Base-by-base conservation (phyloP, 1,140 invertebrate genomes). In the Bicyclus anynana region DNA sequence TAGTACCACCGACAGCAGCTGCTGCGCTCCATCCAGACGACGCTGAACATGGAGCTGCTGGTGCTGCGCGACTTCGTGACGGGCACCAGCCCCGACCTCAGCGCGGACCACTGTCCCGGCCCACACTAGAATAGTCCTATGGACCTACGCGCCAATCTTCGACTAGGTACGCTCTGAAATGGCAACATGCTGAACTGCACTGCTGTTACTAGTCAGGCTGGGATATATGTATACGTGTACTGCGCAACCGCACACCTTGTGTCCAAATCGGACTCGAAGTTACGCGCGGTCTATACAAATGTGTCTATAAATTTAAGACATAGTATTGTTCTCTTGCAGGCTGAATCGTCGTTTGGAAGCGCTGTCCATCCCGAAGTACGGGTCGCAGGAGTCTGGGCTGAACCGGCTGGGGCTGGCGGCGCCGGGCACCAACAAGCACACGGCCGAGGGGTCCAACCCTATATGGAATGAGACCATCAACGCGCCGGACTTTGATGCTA, bases 371-470 rank as follows among this genome's bases (percentile, higher is more conserved):
- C 91, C 87, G 2, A 91, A 92, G 58, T 92, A 91, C 75, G 92
- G 91, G 1, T 93, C 92, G 0, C 86, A 91, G 69, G 90, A 92
- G 14, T 92, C 92, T 0, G 90, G 89, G 0, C 91, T 83, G 67
- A 85, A 90, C 53, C 91, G 90, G 47, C 68, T 75, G 2, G 82
- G 74, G 0, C 64, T 89, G 12, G 78, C 78, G 12, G 90, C 92
- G 10, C 94, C 93, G 9, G 92, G 90, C 27, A 93, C 93, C 23
- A 94, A 94, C 84, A 90, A 91, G 65, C 92, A 93, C 83, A 90
- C 93, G 2, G 74, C 90, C 0, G 91, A 93, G 74, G 93, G 93
- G 21, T 92, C 92, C 29, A 94, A 93, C 84, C 92, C 92, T 1
- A 90, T 93, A n/a, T 88, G 90, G 86, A 91, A 92, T 62, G 89